phyloP scores from a whole-genome alignment of 2,797 vertebrate species.

The Bovichtus diacanthus region DNA sequence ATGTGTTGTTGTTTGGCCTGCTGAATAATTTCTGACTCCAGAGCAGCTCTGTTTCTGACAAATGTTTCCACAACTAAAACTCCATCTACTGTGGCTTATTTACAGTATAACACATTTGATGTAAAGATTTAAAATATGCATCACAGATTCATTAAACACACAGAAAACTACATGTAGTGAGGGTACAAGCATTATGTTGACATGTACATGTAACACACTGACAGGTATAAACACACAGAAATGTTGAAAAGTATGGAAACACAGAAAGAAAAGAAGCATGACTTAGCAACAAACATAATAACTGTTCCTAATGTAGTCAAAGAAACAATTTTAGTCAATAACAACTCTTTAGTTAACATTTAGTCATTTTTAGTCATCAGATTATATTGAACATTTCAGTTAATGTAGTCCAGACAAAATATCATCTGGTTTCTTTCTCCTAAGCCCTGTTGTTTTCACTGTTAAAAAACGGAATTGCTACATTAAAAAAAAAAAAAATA shows the following conservation, averaged over 20 bases:
- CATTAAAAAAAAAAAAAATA: too few species aligned
- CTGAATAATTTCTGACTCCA: slow-evolving; percentile 31
- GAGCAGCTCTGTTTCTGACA: slow-evolving; percentile 3
- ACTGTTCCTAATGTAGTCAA: too few species aligned
- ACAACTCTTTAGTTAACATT: too few species aligned
- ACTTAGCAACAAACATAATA: slow-evolving; percentile 23
- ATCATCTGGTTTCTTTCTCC: too few species aligned
- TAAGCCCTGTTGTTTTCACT: too few species aligned
- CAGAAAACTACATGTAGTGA: background rate
- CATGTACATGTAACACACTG: background rate
- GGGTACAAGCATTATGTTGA: background rate
- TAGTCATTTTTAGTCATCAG: too few species aligned
- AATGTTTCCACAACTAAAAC: slow-evolving; percentile 1
- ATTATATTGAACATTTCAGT: too few species aligned
- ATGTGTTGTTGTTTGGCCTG: too few species aligned
- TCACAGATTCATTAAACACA: background rate
- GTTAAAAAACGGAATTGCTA: too few species aligned
- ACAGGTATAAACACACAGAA: background rate
- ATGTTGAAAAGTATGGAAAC: background rate
- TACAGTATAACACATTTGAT: background rate
- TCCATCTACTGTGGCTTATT: background rate
- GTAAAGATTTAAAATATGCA: background rate
- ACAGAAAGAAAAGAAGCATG: background rate
- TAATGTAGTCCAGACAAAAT: too few species aligned
- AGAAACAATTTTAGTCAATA: too few species aligned